Evolutionary conservation across 2,888 invertebrate genomes (phyloP).

Genomic region (Scaptomyza parva): DNA sequence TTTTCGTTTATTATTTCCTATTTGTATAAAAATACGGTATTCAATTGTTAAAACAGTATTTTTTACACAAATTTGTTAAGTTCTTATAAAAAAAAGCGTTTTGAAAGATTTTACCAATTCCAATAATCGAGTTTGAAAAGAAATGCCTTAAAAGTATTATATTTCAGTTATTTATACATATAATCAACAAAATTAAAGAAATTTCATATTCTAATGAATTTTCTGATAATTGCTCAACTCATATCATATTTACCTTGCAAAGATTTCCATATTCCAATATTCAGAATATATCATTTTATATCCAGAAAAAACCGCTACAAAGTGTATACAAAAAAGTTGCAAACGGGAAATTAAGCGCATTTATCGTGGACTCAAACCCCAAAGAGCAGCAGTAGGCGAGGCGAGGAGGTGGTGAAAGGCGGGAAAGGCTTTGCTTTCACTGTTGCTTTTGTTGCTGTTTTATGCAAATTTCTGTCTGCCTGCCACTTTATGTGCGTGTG

Average conservation of each 20-base stretch:
- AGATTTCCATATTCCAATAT: background rate
- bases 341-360: constrained; percentile 74
- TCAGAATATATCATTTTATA: background rate
- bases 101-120: no score
- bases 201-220: no score
- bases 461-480: constrained; percentile 56
- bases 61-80: no score
- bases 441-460: constrained; percentile 28
- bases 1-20: no score
- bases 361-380: constrained; percentile 52
- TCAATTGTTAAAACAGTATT: no score
- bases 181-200: no score
- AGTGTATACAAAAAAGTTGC: constrained; percentile 48
- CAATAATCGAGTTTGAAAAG: no score
- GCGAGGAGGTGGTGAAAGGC: background rate
- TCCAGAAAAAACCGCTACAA: background rate
- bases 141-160: no score
- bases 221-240: no score
- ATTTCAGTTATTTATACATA: no score
- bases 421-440: background rate
- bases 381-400: background rate
- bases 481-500: constrained; percentile 16
- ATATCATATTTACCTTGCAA: background rate
- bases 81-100: no score
- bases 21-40: no score